Conservation (phyloP, 2,888 invertebrate genomes). For the Cactoblastis cactorum region DNA sequence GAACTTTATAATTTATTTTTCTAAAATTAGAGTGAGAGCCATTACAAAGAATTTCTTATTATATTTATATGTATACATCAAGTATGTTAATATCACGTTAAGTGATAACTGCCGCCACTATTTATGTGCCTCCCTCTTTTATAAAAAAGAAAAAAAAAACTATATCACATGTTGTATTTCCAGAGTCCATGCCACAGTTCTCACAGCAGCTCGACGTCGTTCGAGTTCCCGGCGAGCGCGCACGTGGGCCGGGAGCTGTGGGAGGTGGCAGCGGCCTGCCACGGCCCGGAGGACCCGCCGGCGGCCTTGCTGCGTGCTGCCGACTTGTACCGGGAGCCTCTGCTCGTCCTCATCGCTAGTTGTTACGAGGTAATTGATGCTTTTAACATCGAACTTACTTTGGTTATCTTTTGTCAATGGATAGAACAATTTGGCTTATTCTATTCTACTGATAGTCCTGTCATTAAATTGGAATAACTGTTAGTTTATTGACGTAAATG, state of each 20-base stretch:
- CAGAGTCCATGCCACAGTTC: constrained; percentile 46
- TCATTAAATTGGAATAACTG: too few relatives aligned
- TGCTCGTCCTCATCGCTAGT: constrained; percentile 83
- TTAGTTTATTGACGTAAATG: too few relatives aligned
- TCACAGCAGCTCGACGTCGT: constrained; percentile 29
- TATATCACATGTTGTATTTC: too few relatives aligned
- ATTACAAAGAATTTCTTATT: too few relatives aligned
- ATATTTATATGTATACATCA: background rate
- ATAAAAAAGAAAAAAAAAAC: too few relatives aligned
- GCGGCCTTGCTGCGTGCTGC: constrained; percentile 81
- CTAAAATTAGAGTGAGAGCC: background rate
- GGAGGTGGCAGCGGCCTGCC: constrained; percentile 82
- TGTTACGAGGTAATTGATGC: constrained; percentile 83
- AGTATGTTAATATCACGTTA: too few relatives aligned
- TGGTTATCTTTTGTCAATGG: too few relatives aligned
- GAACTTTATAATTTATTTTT: background rate
- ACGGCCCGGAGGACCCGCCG: constrained; percentile 85
- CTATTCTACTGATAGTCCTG: too few relatives aligned
- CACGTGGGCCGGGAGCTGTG: constrained; percentile 73
- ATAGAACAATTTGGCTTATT: too few relatives aligned
- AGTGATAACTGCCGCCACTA: too few relatives aligned
- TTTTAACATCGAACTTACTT: too few relatives aligned
- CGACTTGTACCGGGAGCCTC: constrained; percentile 76
- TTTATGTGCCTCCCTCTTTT: too few relatives aligned
- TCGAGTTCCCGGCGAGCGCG: constrained; percentile 65